Evolutionary conservation across 1,140 invertebrate species (phyloP).

Genomic region (Liolophura sinensis): DNA sequence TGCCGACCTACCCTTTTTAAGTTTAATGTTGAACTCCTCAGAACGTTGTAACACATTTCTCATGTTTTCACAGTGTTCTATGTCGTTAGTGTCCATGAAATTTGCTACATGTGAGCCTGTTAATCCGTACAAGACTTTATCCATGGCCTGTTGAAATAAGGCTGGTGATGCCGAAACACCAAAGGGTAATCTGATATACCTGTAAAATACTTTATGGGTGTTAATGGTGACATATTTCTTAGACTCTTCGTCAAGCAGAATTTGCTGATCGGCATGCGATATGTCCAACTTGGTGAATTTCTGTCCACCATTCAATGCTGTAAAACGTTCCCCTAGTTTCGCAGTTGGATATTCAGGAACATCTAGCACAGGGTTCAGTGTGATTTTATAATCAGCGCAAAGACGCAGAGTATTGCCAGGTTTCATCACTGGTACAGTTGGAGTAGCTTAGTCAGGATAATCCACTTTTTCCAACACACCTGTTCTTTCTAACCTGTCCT

Average conservation of each 20-base stretch:
- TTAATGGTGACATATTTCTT: conserved; percentile 32
- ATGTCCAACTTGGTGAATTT: conserved; percentile 47
- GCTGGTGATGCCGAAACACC: conserved; percentile 58
- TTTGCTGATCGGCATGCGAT: conserved; percentile 28
- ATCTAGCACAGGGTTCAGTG: conserved; percentile 44
- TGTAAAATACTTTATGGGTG: conserved; percentile 40
- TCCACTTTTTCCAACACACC: conserved; percentile 31
- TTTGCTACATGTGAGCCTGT: no score
- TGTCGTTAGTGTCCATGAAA: no score
- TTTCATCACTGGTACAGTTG: conserved; percentile 55
- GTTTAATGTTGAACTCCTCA: no score
- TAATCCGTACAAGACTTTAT: conserved; percentile 42
- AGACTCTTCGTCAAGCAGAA: conserved; percentile 29
- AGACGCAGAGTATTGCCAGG: conserved; percentile 43
- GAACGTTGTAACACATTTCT: no score
- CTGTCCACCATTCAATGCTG: conserved; percentile 31
- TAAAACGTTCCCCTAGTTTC: conserved; percentile 39
- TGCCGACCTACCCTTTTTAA: no score
- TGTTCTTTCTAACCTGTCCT: conserved; percentile 19
- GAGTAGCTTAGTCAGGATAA: conserved; percentile 49
- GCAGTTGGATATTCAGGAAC: conserved; percentile 40
- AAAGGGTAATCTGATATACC: conserved; percentile 37
- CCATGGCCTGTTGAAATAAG: conserved; percentile 62
- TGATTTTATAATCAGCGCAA: conserved; percentile 54
- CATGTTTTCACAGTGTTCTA: no score